Conservation (phyloP, 2,888 invertebrate species). For the Noctuana brunneofusca region DNA sequence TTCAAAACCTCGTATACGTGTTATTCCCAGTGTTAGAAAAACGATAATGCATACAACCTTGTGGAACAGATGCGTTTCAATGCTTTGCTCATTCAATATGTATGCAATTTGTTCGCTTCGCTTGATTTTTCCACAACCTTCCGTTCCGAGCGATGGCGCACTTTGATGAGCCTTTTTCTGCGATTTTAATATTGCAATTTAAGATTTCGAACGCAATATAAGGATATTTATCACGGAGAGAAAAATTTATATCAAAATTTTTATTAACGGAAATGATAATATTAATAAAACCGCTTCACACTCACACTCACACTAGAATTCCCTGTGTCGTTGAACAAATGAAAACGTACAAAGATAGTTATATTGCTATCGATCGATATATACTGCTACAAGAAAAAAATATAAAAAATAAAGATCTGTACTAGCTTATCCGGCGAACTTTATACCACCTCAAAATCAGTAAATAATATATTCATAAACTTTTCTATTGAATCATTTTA, state of each 20-base stretch:
- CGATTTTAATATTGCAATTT: constrained; percentile 21
- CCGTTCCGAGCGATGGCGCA: constrained; percentile 23
- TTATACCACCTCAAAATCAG: too few relatives aligned
- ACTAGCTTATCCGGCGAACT: too few relatives aligned
- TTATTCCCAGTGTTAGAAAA: neutral
- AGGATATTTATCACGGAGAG: neutral
- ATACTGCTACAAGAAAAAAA: too few relatives aligned
- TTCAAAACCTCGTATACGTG: neutral
- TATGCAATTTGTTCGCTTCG: constrained; percentile 28
- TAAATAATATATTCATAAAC: too few relatives aligned
- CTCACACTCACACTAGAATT: too few relatives aligned
- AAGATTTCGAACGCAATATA: constrained; percentile 5
- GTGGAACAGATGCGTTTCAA: constrained; percentile 19
- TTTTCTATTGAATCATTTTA: too few relatives aligned
- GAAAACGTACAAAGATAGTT: too few relatives aligned
- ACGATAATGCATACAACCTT: constrained; percentile 20
- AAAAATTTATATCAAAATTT: neutral
- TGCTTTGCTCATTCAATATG: constrained; percentile 29
- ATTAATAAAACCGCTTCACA: too few relatives aligned
- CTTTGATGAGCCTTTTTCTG: constrained; percentile 15
- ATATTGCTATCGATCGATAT: too few relatives aligned
- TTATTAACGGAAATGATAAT: too few relatives aligned
- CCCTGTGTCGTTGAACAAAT: too few relatives aligned
- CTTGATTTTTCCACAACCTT: constrained; percentile 19
- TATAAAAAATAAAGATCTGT: too few relatives aligned